These are phyloP conservation scores for Noctua pronuba DNA, from an alignment of 2,888 invertebrate genomes.

Conservation along the genomic window DNA sequence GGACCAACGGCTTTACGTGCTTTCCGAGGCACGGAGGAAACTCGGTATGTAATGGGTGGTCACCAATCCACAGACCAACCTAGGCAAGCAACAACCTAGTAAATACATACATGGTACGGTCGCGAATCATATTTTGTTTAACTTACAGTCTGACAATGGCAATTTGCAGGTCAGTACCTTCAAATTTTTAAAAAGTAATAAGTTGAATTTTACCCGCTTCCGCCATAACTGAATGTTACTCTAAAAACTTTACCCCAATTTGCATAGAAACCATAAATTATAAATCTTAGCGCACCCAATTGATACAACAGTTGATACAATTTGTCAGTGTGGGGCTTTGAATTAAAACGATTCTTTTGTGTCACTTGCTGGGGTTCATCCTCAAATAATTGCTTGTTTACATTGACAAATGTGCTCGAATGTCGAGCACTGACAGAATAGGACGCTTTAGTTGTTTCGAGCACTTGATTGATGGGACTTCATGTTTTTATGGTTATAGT, in stretches of 20 bases:
- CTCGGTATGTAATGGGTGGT: too few relatives aligned
- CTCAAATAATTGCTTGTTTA: constrained; percentile 85
- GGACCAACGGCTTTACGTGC: too few relatives aligned
- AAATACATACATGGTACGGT: too few relatives aligned
- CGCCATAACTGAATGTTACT: background rate
- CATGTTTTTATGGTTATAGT: constrained; percentile 14
- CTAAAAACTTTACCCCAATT: background rate
- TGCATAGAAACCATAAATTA: constrained; percentile 44
- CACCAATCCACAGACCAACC: too few relatives aligned
- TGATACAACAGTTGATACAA: constrained; percentile 71
- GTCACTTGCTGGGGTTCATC: constrained; percentile 84
- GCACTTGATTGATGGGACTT: constrained; percentile 49
- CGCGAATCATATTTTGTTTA: too few relatives aligned
- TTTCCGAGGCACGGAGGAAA: too few relatives aligned
- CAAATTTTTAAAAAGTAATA: too few relatives aligned
- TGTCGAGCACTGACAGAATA: constrained; percentile 42
- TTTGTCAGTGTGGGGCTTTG: constrained; percentile 80
- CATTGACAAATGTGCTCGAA: constrained; percentile 80
- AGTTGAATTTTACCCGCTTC: too few relatives aligned
- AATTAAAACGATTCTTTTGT: constrained; percentile 81
- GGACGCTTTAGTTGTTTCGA: constrained; percentile 45
- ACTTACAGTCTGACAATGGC: too few relatives aligned
- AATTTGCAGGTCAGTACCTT: too few relatives aligned
- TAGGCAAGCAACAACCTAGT: too few relatives aligned
- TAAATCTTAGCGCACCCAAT: constrained; percentile 36